A percentile compares a stretch with the other conserved stretches of the same genome.
Conservation (phyloP, 2,797 vertebrate genomes). For the Tachyglossus aculeatus region DNA sequence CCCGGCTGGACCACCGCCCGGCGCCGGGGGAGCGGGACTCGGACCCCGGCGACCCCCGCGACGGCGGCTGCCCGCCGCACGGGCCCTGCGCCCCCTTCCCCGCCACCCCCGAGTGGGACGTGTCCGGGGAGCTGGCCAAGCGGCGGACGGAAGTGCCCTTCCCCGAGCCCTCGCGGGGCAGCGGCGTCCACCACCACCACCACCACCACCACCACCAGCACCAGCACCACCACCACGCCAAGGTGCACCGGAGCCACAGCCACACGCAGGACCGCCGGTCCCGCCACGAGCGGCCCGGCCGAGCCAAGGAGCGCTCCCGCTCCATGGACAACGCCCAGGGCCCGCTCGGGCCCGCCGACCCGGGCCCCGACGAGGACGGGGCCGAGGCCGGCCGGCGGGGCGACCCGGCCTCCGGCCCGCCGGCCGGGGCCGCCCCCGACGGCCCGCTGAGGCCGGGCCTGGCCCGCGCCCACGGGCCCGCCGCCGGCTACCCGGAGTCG, state of each 20-base stretch:
- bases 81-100: conserved; percentile 93
- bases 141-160: conserved; percentile 98
- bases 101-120: conserved; percentile 96
- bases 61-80: conserved; percentile 90
- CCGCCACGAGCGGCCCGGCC: conserved; percentile 89
- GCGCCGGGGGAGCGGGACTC: conserved; percentile 87
- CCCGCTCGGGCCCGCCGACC: conserved; percentile 83
- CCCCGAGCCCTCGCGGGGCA: conserved; percentile 94
- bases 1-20: conserved; percentile 87
- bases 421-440: conserved; percentile 91
- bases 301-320: conserved; percentile 96
- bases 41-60: conserved; percentile 90
- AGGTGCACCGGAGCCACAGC: conserved; percentile 97
- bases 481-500: conserved; percentile 80
- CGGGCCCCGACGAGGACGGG: conserved; percentile 88
- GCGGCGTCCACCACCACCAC: no score
- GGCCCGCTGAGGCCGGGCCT: conserved; percentile 91
- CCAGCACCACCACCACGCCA: no score
- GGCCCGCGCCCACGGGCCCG: conserved; percentile 84
- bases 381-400: conserved; percentile 86
- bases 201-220: no score
- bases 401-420: conserved; percentile 81
- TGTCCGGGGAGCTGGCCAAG: conserved; percentile 95
- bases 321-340: conserved; percentile 99
- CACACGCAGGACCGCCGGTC: conserved; percentile 98